Evolutionary conservation across 2,888 invertebrate species (phyloP), one percentile per base, ranked within the genome.

Genomic region (Rugalucina vietnamica): DNA sequence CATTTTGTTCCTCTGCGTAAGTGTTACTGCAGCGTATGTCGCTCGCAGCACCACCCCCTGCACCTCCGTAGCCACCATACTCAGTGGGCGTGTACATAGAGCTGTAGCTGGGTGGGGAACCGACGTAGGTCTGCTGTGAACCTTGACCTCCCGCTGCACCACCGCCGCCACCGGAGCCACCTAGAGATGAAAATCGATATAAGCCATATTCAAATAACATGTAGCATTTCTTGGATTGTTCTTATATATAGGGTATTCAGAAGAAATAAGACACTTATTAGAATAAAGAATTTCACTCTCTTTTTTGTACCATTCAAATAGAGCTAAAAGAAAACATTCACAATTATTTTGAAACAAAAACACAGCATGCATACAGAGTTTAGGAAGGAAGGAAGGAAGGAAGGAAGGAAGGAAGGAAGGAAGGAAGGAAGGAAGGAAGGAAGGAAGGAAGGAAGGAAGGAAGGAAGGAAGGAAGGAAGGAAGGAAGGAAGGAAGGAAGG

Each of bases 21-120:
- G 80, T 71, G 10, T 86, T 76, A 32, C 79, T 71, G 50, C 89
- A 90, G 49, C 84, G 74, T 29, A 80, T 29, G 49, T 88, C 88
- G 14, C 80, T 76, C 10, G 39, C 24, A 12, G 85, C 78, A 12
- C 90, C 91, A 3, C 91, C 91, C 5, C 91, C 91, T 14, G 72
- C 29, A 0, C 92, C 92, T n/a, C 92, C 92, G 79, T 85, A 88
- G 18, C 91, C 90, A 27, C 92, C 92, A 81, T 84, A 91, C 69
- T 89, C 87, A 39, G 79, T 78, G 0, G 92, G 92, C 27, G 71
- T 71, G 77, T 92, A 92, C 60, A 92, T 57, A 4, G 90, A 89
- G 1, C 92, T 91, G 34, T 90, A 85, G 50, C 79, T 72, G 5
- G 91, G 88, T 14, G 91, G 86, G 12, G 89, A 81, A 3, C 92